Evolutionary conservation across 2,113 vertebrate genomes (phyloP).

Genomic region (Gnathonemus longibarbis): DNA sequence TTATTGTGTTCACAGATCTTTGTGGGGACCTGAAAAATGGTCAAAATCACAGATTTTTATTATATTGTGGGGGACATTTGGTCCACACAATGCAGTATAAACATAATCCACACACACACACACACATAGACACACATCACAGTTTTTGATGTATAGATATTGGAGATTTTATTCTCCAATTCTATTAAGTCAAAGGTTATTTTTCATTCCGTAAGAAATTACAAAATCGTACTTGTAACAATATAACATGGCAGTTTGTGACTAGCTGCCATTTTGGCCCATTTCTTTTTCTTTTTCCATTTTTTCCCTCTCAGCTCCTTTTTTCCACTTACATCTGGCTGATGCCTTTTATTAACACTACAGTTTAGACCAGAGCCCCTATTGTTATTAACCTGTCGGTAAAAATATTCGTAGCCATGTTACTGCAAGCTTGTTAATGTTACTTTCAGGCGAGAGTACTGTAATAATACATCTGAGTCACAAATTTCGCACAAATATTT

Average conservation of each 20-base stretch:
- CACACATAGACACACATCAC: neutral
- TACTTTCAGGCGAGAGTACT: neutral
- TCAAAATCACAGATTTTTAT: no score
- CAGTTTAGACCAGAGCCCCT: neutral
- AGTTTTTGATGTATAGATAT: neutral
- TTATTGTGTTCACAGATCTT: no score
- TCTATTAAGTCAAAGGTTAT: neutral
- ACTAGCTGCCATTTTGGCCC: neutral
- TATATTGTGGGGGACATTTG: no score
- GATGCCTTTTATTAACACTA: neutral
- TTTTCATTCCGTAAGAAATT: neutral
- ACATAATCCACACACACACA: neutral
- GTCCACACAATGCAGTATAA: no score
- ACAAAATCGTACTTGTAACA: neutral
- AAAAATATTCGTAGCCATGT: neutral
- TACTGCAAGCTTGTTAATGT: neutral
- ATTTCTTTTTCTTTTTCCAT: neutral
- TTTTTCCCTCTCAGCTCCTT: neutral
- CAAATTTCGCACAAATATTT: constrained; percentile 17
- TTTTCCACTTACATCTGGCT: neutral
- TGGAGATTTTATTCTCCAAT: neutral
- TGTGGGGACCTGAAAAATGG: no score
- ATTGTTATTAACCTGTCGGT: neutral
- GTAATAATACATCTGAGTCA: neutral
- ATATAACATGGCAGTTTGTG: neutral